phyloP scores from a whole-genome alignment of 53 echinoderm and acorn worm genomes.

The Stichopus horrens region DNA sequence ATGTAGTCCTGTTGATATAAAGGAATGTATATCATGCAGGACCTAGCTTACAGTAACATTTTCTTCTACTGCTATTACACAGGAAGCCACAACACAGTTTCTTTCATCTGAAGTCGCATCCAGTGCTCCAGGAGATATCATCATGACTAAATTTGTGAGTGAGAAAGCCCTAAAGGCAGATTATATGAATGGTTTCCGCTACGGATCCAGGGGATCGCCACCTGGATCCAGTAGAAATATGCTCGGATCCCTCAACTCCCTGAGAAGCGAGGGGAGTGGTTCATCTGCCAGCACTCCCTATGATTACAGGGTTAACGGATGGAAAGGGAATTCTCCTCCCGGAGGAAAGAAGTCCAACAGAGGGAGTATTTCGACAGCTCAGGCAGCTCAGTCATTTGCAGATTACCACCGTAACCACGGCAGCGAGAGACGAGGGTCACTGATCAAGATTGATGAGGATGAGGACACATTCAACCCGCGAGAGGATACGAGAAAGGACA shows the following conservation, averaged over 20 bases:
- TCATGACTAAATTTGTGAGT: slow-evolving; percentile 83
- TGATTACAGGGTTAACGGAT: not conserved
- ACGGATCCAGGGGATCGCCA: slow-evolving; percentile 4
- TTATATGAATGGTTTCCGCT: slow-evolving; percentile 1
- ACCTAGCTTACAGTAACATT: too few relatives aligned
- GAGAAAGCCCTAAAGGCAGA: slow-evolving; percentile 57
- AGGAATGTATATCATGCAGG: too few relatives aligned
- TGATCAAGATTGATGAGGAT: slow-evolving; percentile 30
- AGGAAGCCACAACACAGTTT: slow-evolving; percentile 86
- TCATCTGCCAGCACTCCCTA: not conserved
- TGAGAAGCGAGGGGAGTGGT: slow-evolving; percentile 26
- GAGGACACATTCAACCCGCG: slow-evolving; percentile 24
- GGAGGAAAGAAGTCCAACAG: not conserved
- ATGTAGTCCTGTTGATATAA: too few relatives aligned
- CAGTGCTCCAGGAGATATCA: slow-evolving; percentile 64
- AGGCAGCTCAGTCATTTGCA: slow-evolving; percentile 38
- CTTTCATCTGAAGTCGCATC: slow-evolving; percentile 65
- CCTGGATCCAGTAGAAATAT: slow-evolving; percentile 28
- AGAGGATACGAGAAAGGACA: not conserved
- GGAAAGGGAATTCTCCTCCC: not conserved
- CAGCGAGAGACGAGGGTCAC: not conserved
- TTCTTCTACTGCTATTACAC: not conserved
- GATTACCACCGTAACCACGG: slow-evolving; percentile 12
- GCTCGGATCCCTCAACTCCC: slow-evolving; percentile 29
- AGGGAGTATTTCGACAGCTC: slow-evolving; percentile 19